These are phyloP conservation scores for Toxostoma redivivum DNA, from an alignment of 2,113 vertebrate species.

Conservation along the genomic window DNA sequence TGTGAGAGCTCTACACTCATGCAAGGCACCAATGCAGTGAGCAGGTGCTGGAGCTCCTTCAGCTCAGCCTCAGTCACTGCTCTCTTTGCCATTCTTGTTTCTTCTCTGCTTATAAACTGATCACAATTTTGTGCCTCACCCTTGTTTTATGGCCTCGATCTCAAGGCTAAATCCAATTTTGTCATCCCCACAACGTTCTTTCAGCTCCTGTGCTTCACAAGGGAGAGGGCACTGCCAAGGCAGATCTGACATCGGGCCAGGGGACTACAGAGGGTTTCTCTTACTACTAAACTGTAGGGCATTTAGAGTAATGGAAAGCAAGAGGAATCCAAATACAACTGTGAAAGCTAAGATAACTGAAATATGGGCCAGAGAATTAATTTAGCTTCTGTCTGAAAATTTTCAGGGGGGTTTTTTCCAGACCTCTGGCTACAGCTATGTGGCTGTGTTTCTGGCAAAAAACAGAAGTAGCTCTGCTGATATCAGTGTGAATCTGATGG, in stretches of 20 bases:
- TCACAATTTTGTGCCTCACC: neutral
- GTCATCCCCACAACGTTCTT: neutral
- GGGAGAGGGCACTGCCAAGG: neutral
- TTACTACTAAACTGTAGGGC: neutral
- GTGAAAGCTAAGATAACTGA: neutral
- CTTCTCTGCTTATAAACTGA: neutral
- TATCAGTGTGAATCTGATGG: neutral
- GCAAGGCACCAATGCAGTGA: rapidly evolving
- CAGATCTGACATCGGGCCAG: neutral
- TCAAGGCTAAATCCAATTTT: neutral
- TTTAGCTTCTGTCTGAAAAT: neutral
- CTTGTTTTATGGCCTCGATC: neutral
- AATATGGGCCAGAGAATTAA: neutral
- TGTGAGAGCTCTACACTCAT: rapidly evolving
- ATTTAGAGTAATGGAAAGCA: neutral
- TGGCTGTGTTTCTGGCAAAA: neutral
- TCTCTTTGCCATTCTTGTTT: neutral
- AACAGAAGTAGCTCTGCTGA: neutral
- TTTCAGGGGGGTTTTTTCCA: neutral
- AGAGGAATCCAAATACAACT: neutral
- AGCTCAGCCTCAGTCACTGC: neutral
- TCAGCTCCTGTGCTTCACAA: neutral
- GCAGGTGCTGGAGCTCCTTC: neutral
- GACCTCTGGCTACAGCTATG: neutral
- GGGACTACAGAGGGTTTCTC: neutral